Percentiles rank a stretch among this genome's conserved stretches.
These are phyloP conservation scores for Chaetops frenatus DNA, from an alignment of 2,113 vertebrate species.

Conservation along the genomic window DNA sequence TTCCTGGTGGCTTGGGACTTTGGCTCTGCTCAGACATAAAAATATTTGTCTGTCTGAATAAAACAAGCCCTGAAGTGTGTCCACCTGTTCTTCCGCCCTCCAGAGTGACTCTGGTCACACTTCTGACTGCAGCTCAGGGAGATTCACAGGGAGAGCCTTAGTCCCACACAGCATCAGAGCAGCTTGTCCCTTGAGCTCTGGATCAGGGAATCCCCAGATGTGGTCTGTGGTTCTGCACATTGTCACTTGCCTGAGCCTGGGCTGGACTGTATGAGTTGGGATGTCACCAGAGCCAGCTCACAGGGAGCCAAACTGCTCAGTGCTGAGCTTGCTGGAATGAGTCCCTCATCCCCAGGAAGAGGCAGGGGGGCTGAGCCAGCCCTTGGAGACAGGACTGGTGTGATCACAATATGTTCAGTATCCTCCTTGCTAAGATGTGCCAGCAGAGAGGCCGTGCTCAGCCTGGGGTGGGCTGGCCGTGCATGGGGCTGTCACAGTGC, in stretches of 20 bases:
- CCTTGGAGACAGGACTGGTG: background rate
- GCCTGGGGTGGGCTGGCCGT: background rate
- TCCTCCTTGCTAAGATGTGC: background rate
- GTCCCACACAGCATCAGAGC: fast-evolving
- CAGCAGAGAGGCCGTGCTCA: background rate
- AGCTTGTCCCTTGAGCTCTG: background rate
- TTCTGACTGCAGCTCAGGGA: background rate
- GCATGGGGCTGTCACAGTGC: background rate
- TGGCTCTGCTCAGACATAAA: background rate
- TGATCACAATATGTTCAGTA: background rate
- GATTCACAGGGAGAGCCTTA: background rate
- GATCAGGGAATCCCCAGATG: background rate
- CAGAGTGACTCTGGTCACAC: background rate
- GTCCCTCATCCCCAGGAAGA: background rate
- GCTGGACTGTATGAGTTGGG: fast-evolving
- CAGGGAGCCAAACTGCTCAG: background rate
- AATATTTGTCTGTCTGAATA: background rate
- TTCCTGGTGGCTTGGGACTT: background rate
- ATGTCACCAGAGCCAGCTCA: background rate
- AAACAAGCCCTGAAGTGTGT: background rate
- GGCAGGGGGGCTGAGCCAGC: background rate
- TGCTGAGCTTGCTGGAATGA: background rate
- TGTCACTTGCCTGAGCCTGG: background rate
- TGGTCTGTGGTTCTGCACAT: fast-evolving
- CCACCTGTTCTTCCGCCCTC: fast-evolving